Evolutionary conservation across 2,797 vertebrate genomes (phyloP).

Genomic region (Sternarchorhynchus goeldii): DNA sequence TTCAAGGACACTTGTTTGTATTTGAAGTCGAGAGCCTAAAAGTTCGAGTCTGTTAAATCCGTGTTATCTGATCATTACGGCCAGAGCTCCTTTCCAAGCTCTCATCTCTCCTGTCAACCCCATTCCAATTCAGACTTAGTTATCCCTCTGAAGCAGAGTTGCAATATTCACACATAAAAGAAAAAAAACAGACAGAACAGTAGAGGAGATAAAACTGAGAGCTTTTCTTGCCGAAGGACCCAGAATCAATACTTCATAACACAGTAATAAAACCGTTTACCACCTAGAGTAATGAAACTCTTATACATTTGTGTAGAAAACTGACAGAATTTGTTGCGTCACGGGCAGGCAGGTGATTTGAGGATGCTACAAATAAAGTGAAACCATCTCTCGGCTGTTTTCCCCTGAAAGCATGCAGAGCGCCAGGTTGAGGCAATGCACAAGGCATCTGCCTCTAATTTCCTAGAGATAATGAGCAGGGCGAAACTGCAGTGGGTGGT

Average conservation of each 20-base stretch:
- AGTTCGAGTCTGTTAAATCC: conserved; percentile 26
- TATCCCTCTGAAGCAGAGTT: conserved; percentile 41
- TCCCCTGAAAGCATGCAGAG: neutral
- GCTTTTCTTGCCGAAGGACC: neutral
- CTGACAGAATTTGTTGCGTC: conserved; percentile 16
- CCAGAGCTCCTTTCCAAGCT: conserved; percentile 22
- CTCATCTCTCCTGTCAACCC: conserved; percentile 32
- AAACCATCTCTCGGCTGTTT: conserved; percentile 2
- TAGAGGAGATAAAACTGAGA: neutral
- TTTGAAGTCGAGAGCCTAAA: neutral
- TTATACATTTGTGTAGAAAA: conserved; percentile 15
- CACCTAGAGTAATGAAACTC: conserved; percentile 22
- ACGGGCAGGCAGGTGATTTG: conserved; percentile 17
- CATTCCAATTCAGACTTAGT: conserved; percentile 37
- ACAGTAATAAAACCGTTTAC: conserved; percentile 23
- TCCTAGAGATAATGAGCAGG: conserved; percentile 37
- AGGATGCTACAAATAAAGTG: conserved; percentile 4
- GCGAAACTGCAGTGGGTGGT: conserved; percentile 22
- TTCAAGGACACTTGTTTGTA: neutral
- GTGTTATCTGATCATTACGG: conserved; percentile 46
- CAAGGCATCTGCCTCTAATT: conserved; percentile 18
- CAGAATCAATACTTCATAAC: conserved; percentile 22
- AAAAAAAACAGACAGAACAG: too few relatives aligned
- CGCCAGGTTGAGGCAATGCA: conserved; percentile 13
- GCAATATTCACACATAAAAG: conserved; percentile 32